Evolutionary conservation across 2,888 invertebrate genomes (phyloP).

Genomic region (Ctena decussata): DNA sequence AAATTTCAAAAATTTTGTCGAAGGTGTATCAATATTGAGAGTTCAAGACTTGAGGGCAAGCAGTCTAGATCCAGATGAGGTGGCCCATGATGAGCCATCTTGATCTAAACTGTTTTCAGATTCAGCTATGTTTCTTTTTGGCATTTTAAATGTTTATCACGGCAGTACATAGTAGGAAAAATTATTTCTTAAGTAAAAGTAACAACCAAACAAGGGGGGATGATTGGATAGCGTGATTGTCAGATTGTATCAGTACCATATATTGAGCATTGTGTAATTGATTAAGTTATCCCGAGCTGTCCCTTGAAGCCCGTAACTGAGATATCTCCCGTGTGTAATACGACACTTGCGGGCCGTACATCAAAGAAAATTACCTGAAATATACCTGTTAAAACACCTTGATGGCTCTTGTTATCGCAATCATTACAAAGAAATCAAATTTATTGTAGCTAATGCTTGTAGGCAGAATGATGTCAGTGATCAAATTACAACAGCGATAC

Average conservation of each 20-base stretch:
- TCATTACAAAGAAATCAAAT: constrained; percentile 34
- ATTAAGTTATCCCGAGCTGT: constrained; percentile 7
- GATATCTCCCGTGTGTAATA: not conserved
- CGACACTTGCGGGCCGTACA: not conserved
- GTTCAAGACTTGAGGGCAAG: too few relatives aligned
- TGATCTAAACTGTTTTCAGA: too few relatives aligned
- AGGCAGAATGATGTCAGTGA: constrained; percentile 50
- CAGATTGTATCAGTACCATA: not conserved
- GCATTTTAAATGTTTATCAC: too few relatives aligned
- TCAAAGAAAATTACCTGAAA: constrained; percentile 17
- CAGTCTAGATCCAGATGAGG: too few relatives aligned
- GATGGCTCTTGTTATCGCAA: constrained; percentile 15
- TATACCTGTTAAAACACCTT: constrained; percentile 14
- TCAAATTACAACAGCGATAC: not conserved
- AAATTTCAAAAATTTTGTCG: too few relatives aligned
- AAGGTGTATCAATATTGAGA: too few relatives aligned
- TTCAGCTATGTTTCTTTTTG: too few relatives aligned
- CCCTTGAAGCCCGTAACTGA: not conserved
- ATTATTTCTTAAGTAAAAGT: too few relatives aligned
- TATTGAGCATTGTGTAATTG: constrained; percentile 8
- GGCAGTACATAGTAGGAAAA: too few relatives aligned
- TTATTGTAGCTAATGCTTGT: constrained; percentile 50
- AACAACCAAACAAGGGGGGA: too few relatives aligned
- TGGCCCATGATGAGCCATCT: too few relatives aligned
- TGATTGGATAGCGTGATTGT: not conserved